Evolutionary conservation across 2,888 invertebrate genomes (phyloP).

Genomic region (Gortyna flavago): DNA sequence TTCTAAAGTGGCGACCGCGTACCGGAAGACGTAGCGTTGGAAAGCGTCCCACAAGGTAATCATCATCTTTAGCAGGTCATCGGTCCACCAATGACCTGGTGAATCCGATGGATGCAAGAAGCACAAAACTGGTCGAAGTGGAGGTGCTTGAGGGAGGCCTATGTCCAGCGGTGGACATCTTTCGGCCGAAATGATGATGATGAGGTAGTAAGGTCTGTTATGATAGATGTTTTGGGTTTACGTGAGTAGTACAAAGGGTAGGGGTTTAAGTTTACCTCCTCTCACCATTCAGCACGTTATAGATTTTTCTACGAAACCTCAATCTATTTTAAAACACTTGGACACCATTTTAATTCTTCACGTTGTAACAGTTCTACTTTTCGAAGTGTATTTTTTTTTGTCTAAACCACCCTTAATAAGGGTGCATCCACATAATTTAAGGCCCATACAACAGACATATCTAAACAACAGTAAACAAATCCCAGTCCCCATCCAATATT

Average conservation of each 20-base stretch:
- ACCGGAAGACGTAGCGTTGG: not conserved
- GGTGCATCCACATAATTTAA: not conserved
- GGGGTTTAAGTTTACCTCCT: not conserved
- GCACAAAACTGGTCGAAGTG: not conserved
- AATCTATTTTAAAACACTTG: not conserved
- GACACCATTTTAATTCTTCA: not conserved
- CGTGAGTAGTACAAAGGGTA: too few species aligned
- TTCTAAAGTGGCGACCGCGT: not conserved
- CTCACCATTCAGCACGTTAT: not conserved
- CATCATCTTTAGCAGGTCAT: too few species aligned
- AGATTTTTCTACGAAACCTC: not conserved
- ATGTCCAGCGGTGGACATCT: not conserved
- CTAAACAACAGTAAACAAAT: slow-evolving; percentile 7
- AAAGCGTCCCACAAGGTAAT: not conserved
- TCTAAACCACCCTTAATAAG: not conserved
- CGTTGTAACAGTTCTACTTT: not conserved
- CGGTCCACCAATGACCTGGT: not conserved
- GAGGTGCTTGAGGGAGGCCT: not conserved
- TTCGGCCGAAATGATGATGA: not conserved
- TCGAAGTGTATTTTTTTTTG: not conserved
- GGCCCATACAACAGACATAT: not conserved
- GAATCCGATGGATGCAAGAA: not conserved
- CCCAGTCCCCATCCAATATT: slow-evolving; percentile 43
- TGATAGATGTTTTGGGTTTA: not conserved
- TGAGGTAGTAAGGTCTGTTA: not conserved